Base-by-base conservation (phyloP, 2,797 vertebrate genomes). In the Varecia variegata region DNA sequence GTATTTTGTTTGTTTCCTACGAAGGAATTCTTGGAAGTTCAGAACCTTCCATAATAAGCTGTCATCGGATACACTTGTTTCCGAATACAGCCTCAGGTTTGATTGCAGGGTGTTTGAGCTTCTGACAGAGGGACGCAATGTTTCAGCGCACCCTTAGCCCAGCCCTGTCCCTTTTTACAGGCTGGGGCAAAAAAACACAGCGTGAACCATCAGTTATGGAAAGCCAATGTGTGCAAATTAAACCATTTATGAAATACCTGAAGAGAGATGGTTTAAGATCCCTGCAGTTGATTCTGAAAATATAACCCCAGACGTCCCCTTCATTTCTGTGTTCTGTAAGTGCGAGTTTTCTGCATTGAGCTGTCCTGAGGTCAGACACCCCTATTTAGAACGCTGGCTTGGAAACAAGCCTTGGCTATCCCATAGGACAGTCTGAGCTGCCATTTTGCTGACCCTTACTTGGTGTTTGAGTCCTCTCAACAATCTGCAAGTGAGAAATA, bases 41-140 rank as follows among this genome's bases (percentile, higher is more conserved):
- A 67, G 90, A 95, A 80, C 65, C 79, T 95, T 95, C 58, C 25
- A 27, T 93, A 95, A 95, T 96, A 88, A 97, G 88, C 96, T 93
- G 95, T 93, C 95, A 95, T 97, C 3, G 20, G 97, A 97, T 97
- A 96, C 96, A 97, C 92, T 95, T 92, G 97, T 94, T 96, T 96
- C 96, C 23, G 65, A 96, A 92, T 91, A 81, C 21, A 18, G 93
- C 74, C 92, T 95, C 52, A 7, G 54, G 85, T 94, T 88, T 96
- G 94, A 96, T 92, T 94, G 96, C 93, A 96, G 93, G 95, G 87
- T 97, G 93, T 93, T n/a, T 12, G 67, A 67, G 84, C 35, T 38
- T 97, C 86, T 88, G 87, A 91, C 54, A 65, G 30, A 96, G 84
- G 74, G 93, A 96, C 43, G 70, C 50, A 40, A 65, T n/a, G 65